Evolutionary conservation across 2,113 vertebrate species (phyloP).

Genomic region (Chloropsis cyanopogon): DNA sequence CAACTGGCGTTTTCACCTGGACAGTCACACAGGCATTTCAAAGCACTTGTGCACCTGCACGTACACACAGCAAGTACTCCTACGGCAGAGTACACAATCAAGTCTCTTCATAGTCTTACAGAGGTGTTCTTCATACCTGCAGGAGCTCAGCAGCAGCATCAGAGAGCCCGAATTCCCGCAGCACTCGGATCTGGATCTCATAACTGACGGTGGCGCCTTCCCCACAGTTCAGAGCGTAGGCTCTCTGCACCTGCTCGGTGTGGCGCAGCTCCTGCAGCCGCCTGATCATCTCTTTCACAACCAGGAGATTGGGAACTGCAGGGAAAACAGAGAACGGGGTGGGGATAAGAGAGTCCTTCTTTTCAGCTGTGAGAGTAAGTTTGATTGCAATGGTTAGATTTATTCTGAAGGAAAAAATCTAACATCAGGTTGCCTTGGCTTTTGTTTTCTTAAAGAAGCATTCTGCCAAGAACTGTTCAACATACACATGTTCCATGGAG

Average conservation of each 20-base stretch:
- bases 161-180: conserved; percentile 90
- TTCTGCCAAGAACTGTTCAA: not conserved
- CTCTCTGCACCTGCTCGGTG: conserved; percentile 93
- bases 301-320: conserved; percentile 84
- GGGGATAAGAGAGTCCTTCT: not conserved
- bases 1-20: not conserved
- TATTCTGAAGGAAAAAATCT: not conserved
- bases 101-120: not conserved
- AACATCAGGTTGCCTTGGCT: not conserved
- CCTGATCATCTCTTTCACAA: conserved; percentile 91
- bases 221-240: conserved; percentile 93
- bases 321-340: not conserved
- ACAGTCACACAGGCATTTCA: not conserved
- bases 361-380: not conserved
- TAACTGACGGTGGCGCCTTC: conserved; percentile 96
- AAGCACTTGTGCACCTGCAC: not conserved
- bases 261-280: conserved; percentile 92
- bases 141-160: conserved; percentile 93
- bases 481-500: not conserved
- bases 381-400: not conserved
- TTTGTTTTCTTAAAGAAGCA: not conserved
- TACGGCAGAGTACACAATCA: fast-evolving
- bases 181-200: conserved; percentile 93
- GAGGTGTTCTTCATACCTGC: conserved; percentile 76
- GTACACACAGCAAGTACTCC: not conserved